A percentile compares a stretch with the other conserved stretches of the same genome.
Evolutionary conservation across 2,113 vertebrate species (phyloP).

Genomic region (Atractosteus spatula): DNA sequence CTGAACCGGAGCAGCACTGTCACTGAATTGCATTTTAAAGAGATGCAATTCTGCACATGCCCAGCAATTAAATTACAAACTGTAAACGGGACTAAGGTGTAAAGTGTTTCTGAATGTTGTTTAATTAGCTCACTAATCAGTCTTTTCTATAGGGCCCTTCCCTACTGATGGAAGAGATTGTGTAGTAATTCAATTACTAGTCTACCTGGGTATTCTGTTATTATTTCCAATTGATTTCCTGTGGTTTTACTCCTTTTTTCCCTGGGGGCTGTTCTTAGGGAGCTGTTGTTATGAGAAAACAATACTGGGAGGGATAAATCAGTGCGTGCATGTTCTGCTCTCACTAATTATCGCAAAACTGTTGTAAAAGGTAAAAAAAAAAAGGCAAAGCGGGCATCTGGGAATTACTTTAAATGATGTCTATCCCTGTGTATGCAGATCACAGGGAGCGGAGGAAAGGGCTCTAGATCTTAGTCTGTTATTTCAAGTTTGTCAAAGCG

Average conservation of each 20-base stretch:
- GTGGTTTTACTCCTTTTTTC: not conserved
- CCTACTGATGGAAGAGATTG: too few relatives aligned
- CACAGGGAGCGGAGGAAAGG: not conserved
- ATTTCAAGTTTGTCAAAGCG: not conserved
- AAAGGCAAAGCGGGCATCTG: not conserved
- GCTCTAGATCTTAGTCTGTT: not conserved
- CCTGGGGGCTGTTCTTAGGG: not conserved
- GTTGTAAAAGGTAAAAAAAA: not conserved
- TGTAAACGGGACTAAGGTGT: too few relatives aligned
- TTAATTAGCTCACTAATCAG: too few relatives aligned
- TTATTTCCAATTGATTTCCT: too few relatives aligned
- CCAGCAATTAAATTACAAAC: too few relatives aligned
- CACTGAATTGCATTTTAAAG: too few relatives aligned
- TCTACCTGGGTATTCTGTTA: too few relatives aligned
- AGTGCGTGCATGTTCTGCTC: not conserved
- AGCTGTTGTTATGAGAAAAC: not conserved
- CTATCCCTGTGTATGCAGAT: not conserved
- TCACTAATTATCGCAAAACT: constrained; percentile 8
- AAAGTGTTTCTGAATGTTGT: too few relatives aligned
- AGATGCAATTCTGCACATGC: too few relatives aligned
- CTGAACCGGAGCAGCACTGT: too few relatives aligned
- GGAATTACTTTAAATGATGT: not conserved
- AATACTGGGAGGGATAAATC: not conserved
- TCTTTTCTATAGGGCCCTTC: too few relatives aligned
- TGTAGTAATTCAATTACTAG: too few relatives aligned